Base-by-base conservation (phyloP, 2,888 invertebrate species). In the Trisateles emortualis region DNA sequence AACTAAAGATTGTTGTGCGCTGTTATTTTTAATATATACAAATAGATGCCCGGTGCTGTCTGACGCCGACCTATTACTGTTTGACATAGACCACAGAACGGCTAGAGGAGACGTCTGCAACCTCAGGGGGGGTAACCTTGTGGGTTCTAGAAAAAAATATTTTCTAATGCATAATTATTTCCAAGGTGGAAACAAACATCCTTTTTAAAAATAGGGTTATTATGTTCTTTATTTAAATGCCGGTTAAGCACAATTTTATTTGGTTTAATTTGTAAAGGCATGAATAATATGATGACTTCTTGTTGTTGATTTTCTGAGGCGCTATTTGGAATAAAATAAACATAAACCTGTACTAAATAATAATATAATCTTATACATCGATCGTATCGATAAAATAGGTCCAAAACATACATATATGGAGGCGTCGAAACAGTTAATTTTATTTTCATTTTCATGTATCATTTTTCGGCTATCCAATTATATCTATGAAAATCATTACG, bases 71-170 rank as follows among this genome's bases (percentile, higher is more conserved):
- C 32, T 64, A 49, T 59, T 53, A 68, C 74, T 63, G 58, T 33
- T 51, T 26, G 50, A 46, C 74, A 75, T 68, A 78, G 79, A 78
- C 47, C 36, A 74, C 65, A 67, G 68, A 78, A 76, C 0, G 45
- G 9, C 39, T 54, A 75, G 73, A 81, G 36, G 54, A 39, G 69
- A 58, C 74, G 35, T 30, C 17, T 30, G 49, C 22, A 13, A 33
- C 30, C 24, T 40, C 42, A 49, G 52, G 60, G 68, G 70, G 78
- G 63, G 49, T 29, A 56, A 56, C 68, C 68, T 71, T 71, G 61
- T 51, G 4, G 50, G 36, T 64, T 65, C 49, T 58, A 52, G 44
- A 48, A 60, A 59, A 49, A 53, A 32, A 6, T 3, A 33, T 42
- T 71, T 69, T 68, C 64, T 61, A 71, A 10, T 59, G 4, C 6